These are phyloP conservation scores for Nemurella pictetii DNA, from an alignment of 2,888 invertebrate species.

Conservation along the genomic window DNA sequence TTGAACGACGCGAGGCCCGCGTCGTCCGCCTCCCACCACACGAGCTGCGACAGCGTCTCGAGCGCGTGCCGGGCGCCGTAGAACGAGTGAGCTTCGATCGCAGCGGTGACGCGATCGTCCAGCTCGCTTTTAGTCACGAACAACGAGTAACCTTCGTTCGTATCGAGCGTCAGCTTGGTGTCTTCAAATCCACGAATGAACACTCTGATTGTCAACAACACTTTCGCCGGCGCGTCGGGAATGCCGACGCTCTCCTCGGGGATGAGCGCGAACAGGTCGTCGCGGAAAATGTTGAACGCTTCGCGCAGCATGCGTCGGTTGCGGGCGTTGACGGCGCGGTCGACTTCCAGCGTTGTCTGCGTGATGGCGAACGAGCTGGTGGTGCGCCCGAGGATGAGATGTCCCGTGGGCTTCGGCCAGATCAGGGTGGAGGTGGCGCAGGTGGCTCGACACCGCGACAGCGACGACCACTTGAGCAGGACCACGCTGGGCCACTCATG, in stretches of 20 bases:
- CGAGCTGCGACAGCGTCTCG: conserved; percentile 45
- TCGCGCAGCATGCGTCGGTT: conserved; percentile 57
- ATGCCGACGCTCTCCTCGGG: not conserved
- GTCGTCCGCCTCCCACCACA: conserved; percentile 68
- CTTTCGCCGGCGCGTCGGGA: not conserved
- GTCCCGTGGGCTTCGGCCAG: conserved; percentile 80
- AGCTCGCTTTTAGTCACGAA: conserved; percentile 16
- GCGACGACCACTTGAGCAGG: conserved; percentile 51
- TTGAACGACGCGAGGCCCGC: not conserved
- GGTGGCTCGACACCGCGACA: conserved; percentile 76
- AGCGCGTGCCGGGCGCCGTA: conserved; percentile 46
- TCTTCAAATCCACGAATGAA: not conserved
- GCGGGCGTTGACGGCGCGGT: conserved; percentile 66
- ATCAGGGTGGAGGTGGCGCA: conserved; percentile 71
- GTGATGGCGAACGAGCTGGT: conserved; percentile 63
- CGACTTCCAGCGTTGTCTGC: conserved; percentile 58
- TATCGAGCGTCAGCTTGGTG: conserved; percentile 29
- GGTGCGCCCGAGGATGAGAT: conserved; percentile 66
- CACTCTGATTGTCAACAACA: not conserved
- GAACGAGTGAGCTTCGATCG: conserved; percentile 41
- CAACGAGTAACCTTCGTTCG: conserved; percentile 36
- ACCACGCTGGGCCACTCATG: conserved; percentile 51
- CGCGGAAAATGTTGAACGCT: conserved; percentile 58
- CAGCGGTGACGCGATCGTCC: conserved; percentile 29
- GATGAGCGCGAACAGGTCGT: conserved; percentile 47